Percentiles rank a stretch among this genome's conserved stretches.
Conservation (phyloP, 2,113 vertebrate genomes). For the Malurus melanocephalus region DNA sequence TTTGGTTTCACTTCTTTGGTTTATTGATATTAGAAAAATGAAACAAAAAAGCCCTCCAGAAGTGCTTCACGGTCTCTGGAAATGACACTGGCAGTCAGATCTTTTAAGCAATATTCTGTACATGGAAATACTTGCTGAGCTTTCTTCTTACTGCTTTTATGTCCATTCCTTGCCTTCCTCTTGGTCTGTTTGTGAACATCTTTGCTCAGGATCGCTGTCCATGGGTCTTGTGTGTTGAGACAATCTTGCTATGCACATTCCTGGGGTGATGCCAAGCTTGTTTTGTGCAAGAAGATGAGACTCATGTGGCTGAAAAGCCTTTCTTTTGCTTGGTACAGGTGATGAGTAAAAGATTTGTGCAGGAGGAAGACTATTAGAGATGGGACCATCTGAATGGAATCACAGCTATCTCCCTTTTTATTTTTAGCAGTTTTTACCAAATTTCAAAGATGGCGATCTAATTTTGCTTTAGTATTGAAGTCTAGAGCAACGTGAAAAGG, state of each 20-base stretch:
- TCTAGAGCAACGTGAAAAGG: not conserved
- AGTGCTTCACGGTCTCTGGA: not conserved
- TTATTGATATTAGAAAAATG: not conserved
- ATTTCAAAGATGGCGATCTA: not conserved
- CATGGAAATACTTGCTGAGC: not conserved
- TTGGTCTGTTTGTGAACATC: not conserved
- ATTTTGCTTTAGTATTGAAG: not conserved
- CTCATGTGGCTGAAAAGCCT: accelerated
- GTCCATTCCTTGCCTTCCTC: not conserved
- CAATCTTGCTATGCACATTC: not conserved
- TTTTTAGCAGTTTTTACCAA: not conserved
- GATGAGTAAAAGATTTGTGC: accelerated
- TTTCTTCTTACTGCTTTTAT: not conserved
- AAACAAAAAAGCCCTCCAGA: not conserved
- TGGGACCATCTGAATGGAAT: not conserved
- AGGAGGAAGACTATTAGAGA: not conserved
- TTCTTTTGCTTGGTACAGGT: not conserved
- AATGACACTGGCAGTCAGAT: not conserved
- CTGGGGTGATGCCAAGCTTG: accelerated
- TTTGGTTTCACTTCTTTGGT: not conserved
- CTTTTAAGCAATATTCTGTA: not conserved
- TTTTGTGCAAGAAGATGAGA: not conserved
- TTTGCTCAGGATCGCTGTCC: not conserved
- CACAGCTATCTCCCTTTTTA: not conserved
- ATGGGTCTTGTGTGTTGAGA: not conserved